phyloP scores from a whole-genome alignment of 2,888 invertebrate species.

The Plagiodera versicolora region DNA sequence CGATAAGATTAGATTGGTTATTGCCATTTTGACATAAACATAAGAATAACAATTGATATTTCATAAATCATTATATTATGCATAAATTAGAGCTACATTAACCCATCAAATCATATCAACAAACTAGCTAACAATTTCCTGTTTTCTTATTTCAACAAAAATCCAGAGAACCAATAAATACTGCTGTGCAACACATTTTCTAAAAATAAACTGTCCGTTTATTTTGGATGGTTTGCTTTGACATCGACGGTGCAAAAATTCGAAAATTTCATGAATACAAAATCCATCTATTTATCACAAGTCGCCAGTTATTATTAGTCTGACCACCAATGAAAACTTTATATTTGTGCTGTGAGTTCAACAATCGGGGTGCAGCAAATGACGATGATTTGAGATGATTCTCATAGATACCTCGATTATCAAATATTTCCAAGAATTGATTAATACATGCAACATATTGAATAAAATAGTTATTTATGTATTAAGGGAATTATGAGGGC shows the following conservation, averaged over 20 bases:
- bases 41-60: no score
- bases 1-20: no score
- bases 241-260: constrained; percentile 19
- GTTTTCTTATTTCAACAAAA: constrained; percentile 1
- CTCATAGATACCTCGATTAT: no score
- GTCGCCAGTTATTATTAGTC: constrained; percentile 20
- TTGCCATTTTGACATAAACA: no score
- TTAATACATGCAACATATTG: no score
- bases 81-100: no score
- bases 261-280: constrained; percentile 2
- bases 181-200: constrained; percentile 22
- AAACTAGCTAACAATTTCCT: no score
- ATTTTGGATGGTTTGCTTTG: constrained; percentile 21
- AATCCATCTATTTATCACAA: not conserved
- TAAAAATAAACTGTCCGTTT: constrained; percentile 25
- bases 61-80: no score
- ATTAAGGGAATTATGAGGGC: no score
- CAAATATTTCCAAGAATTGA: no score
- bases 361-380: not conserved
- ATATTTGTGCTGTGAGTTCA: not conserved
- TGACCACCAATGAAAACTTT: constrained; percentile 9
- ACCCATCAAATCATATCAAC: no score
- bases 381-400: not conserved
- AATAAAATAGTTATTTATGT: no score
- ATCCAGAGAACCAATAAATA: constrained; percentile 13